Base-by-base conservation (phyloP, 2,113 vertebrate genomes). In the Sitta europaea region DNA sequence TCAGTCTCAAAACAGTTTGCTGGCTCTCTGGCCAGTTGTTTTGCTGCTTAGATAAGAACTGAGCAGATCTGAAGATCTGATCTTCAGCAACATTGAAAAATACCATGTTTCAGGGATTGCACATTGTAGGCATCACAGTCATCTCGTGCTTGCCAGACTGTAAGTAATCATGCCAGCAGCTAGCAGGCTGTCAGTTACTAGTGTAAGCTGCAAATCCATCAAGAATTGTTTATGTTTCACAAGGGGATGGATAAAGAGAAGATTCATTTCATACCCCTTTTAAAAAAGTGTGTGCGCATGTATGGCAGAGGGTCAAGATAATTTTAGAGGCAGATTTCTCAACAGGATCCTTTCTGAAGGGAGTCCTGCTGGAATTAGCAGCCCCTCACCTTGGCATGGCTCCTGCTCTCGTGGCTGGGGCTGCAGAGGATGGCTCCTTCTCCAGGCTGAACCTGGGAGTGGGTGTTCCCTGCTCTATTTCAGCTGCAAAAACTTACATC, bases 151-250 rank as follows among this genome's bases (percentile, higher is more conserved):
- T 97, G 93, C 90, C 93, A 97, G 94, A 91, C 87, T 95, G 74
- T 68, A 95, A 94, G 93, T 55, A 96, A 82, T 85, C 75, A 66
- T 70, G 81, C 90, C 94, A 94, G 84, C 84, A 93, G 78, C 94
- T 92, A 93, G 74, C 93, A 93, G 94, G 93, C 92, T 96, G 95
- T 94, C 94, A 94, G 78, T 94, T 92, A 90, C 23, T 31, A 51
- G 75, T 0, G 35, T 90, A 91, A 94, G 90, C 92, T 93, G 85
- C 40, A 96, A 91, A 95, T 94, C 78, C 82, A 92, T 62, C 90
- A 90, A 54, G 81, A 94, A 48, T 59, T 91, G 83, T 94, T 97
- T 91, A 81, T 86, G 51, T 84, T 96, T 89, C 91, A 94, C 80
- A 65, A 95, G 73, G 57, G 65, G 22, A 80, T 1, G 14, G 83